phyloP scores from a whole-genome alignment of 2,888 invertebrate species.

The Fissipunctia ypsillon region DNA sequence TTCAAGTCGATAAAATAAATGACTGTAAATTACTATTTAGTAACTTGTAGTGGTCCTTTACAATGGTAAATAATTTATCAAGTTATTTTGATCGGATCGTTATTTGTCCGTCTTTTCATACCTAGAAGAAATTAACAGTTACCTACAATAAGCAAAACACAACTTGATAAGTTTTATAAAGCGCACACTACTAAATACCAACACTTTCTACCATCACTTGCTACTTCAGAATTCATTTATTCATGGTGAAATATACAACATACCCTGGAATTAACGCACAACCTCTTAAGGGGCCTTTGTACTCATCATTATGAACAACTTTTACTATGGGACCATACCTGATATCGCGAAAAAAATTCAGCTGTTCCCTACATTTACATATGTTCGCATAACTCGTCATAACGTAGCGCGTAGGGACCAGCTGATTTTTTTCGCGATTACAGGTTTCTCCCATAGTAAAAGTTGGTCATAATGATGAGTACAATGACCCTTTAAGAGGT shows the following conservation, averaged over 20 bases:
- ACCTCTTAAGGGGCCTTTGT: too few relatives aligned
- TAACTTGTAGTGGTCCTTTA: conserved; percentile 20
- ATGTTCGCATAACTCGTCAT: too few relatives aligned
- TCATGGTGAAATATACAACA: neutral
- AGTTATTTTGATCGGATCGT: conserved; percentile 1
- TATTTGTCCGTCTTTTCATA: conserved; percentile 7
- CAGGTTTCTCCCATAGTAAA: too few relatives aligned
- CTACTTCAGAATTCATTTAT: neutral
- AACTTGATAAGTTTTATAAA: neutral
- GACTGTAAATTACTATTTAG: conserved; percentile 15
- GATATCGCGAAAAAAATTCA: too few relatives aligned
- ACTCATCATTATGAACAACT: too few relatives aligned
- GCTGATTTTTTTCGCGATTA: too few relatives aligned
- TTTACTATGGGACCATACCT: too few relatives aligned
- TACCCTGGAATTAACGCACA: too few relatives aligned
- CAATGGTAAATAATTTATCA: conserved; percentile 21
- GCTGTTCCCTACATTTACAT: too few relatives aligned
- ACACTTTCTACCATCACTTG: neutral
- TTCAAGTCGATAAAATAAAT: conserved; percentile 33
- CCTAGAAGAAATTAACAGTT: neutral
- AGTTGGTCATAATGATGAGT: too few relatives aligned
- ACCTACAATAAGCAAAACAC: neutral
- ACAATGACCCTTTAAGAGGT: too few relatives aligned
- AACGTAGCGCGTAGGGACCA: too few relatives aligned
- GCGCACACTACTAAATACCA: neutral